These are phyloP conservation scores for Eupithecia centaureata DNA, from an alignment of 2,888 invertebrate species.

Conservation along the genomic window DNA sequence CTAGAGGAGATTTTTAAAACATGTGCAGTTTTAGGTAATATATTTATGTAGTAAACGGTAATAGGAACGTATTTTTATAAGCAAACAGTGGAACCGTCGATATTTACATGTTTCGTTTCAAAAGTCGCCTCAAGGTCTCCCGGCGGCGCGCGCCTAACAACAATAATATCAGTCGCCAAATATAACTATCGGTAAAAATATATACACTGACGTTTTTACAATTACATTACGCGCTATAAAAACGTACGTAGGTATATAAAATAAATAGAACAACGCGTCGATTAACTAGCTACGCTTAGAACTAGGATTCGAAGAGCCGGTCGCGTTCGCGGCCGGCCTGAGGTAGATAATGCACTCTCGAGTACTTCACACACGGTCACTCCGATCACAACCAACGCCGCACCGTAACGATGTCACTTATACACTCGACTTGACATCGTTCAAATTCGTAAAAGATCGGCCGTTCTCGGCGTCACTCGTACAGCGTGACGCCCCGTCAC, in stretches of 20 bases:
- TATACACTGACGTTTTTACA: conserved; percentile 42
- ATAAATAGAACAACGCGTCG: conserved; percentile 63
- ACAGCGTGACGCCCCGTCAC: conserved; percentile 2
- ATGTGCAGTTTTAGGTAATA: conserved; percentile 21
- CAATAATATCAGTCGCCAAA: conserved; percentile 44
- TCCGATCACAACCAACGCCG: not conserved
- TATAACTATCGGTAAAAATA: conserved; percentile 44
- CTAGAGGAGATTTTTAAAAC: conserved; percentile 22
- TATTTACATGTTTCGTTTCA: conserved; percentile 41
- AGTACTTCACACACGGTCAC: not conserved
- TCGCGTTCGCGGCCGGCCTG: conserved; percentile 58
- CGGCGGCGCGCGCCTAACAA: conserved; percentile 28
- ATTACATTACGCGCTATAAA: conserved; percentile 22
- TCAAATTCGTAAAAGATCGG: conserved; percentile 7
- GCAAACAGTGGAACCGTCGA: conserved; percentile 27
- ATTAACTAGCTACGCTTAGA: conserved; percentile 75
- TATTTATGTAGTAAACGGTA: conserved; percentile 21
- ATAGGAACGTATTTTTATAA: conserved; percentile 34
- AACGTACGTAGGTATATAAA: conserved; percentile 49
- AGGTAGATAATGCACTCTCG: conserved; percentile 61
- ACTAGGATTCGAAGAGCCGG: conserved; percentile 77
- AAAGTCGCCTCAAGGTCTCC: conserved; percentile 26
- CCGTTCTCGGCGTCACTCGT: conserved; percentile 25
- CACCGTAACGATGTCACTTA: not conserved
- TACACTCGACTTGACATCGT: conserved; percentile 1